phyloP scores from a whole-genome alignment of 2,888 invertebrate genomes.

The Eristalis tenax region DNA sequence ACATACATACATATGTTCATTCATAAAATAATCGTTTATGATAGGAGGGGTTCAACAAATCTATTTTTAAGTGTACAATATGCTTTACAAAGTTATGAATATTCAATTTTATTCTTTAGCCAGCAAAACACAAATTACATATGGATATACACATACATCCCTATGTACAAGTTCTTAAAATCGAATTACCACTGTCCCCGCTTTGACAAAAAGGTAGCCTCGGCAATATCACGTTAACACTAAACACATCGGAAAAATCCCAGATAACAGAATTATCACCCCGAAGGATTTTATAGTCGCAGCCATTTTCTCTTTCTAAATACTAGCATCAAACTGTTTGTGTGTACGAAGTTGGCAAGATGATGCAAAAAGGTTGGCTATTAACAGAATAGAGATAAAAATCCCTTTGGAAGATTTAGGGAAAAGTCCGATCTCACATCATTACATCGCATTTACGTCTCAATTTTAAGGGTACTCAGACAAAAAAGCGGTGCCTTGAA shows the following conservation, averaged over 20 bases:
- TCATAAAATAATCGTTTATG: neutral
- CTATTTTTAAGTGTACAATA: conserved; percentile 22
- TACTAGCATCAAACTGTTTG: conserved; percentile 43
- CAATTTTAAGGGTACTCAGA: conserved; percentile 50
- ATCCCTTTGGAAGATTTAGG: conserved; percentile 63
- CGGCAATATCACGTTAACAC: conserved; percentile 53
- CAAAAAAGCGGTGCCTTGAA: conserved; percentile 19
- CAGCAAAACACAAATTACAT: conserved; percentile 41
- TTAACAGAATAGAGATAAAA: conserved; percentile 65
- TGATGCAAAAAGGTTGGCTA: conserved; percentile 68
- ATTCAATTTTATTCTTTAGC: conserved; percentile 11
- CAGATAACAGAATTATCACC: conserved; percentile 68
- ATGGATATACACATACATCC: conserved; percentile 5
- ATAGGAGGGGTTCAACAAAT: neutral
- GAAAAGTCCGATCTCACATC: conserved; percentile 67
- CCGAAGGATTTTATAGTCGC: conserved; percentile 65
- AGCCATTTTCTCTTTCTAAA: conserved; percentile 53
- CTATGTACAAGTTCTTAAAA: conserved; percentile 1
- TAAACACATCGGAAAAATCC: conserved; percentile 63
- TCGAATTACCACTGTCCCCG: conserved; percentile 41
- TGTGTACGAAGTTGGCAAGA: conserved; percentile 27
- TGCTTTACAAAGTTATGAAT: conserved; percentile 17
- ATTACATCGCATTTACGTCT: conserved; percentile 69
- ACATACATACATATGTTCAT: neutral
- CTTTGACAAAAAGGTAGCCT: conserved; percentile 49